A percentile compares a stretch with the other conserved stretches of the same genome.
Evolutionary conservation across 2,888 invertebrate species (phyloP).

Genomic region (Dolichomitus sp.): DNA sequence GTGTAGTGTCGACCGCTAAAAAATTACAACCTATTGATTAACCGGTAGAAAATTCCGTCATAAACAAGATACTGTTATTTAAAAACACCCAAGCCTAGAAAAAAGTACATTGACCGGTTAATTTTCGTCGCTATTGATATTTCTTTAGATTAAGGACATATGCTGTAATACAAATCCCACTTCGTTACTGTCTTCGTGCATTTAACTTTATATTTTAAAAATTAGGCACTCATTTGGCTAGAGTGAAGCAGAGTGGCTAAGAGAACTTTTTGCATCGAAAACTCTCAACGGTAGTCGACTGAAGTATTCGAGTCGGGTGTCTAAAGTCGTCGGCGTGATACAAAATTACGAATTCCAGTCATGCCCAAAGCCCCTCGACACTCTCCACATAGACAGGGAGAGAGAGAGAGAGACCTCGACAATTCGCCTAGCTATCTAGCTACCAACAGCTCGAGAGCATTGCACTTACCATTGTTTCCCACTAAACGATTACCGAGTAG

Average conservation of each 20-base stretch:
- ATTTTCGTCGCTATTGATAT: no score
- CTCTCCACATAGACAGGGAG: constrained; percentile 20
- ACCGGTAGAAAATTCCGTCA: no score
- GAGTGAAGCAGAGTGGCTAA: background rate
- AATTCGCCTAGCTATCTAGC: constrained; percentile 9
- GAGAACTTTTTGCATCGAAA: background rate
- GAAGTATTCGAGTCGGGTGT: background rate
- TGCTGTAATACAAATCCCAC: no score
- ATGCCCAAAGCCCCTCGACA: constrained; percentile 59
- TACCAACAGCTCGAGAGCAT: constrained; percentile 61
- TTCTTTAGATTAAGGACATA: no score
- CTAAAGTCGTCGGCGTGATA: constrained; percentile 38
- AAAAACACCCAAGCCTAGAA: no score
- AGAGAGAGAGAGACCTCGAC: constrained; percentile 5
- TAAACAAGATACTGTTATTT: no score
- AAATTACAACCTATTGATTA: no score
- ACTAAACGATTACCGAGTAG: constrained; percentile 74
- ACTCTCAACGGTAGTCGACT: constrained; percentile 7
- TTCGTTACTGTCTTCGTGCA: no score
- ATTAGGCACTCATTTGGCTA: no score
- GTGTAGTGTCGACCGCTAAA: no score
- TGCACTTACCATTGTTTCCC: constrained; percentile 76
- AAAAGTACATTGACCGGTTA: no score
- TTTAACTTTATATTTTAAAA: no score
- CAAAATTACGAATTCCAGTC: constrained; percentile 73